Percentiles rank a stretch among this genome's conserved stretches.
phyloP scores from a whole-genome alignment of 2,113 vertebrate genomes.

The Bubalus kerabau region DNA sequence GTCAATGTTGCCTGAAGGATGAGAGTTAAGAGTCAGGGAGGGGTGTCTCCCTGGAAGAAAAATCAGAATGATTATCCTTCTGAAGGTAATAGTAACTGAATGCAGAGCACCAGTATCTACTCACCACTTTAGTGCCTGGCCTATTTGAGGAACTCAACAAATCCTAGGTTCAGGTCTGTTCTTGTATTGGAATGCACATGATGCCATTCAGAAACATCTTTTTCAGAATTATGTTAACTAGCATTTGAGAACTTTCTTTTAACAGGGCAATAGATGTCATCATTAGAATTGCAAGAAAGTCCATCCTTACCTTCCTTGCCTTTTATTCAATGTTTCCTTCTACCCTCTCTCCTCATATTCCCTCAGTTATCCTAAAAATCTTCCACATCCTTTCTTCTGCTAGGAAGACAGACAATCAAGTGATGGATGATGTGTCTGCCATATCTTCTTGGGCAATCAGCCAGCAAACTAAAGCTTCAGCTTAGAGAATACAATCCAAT shows the following conservation, averaged over 20 bases:
- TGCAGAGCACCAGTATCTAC: neutral
- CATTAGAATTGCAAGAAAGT: neutral
- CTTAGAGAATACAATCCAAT: neutral
- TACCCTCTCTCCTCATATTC: neutral
- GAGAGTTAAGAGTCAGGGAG: rapidly evolving
- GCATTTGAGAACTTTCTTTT: neutral
- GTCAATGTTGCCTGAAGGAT: neutral
- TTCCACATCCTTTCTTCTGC: slow-evolving; percentile 21
- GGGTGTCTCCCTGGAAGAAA: neutral
- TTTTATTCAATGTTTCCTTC: slow-evolving; percentile 27
- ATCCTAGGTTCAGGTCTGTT: neutral
- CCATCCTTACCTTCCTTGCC: slow-evolving; percentile 16
- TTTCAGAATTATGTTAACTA: neutral
- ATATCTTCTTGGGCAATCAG: slow-evolving; percentile 53
- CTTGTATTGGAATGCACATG: neutral
- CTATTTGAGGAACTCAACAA: neutral
- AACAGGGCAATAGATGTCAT: neutral
- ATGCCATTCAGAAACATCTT: neutral
- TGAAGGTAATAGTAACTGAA: neutral
- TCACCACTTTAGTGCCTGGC: neutral
- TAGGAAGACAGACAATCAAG: slow-evolving; percentile 42
- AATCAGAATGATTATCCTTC: neutral
- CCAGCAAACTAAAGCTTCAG: neutral
- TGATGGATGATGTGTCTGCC: slow-evolving; percentile 34
- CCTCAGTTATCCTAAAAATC: slow-evolving; percentile 44